Evolutionary conservation across 37 sponge, comb jelly and placozoan species (phyloP).

Genomic region (Spongilla lacustris): DNA sequence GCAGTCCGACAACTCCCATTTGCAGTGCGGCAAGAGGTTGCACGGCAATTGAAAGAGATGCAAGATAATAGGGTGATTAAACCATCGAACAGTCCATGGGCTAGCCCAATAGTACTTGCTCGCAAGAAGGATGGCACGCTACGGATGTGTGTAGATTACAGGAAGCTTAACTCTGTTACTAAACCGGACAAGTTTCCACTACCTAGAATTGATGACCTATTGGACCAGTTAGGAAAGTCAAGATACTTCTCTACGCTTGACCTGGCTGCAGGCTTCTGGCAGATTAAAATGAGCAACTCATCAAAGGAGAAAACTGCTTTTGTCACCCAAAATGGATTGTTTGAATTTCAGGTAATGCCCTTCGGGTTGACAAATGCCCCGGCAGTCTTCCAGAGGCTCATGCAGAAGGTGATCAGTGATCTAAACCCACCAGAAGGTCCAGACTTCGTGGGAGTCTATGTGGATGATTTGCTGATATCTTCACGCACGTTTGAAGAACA

Average conservation of each 20-base stretch:
- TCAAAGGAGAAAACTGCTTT: constrained; percentile 70
- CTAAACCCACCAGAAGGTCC: constrained; percentile 46
- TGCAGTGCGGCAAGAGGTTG: constrained; percentile 55
- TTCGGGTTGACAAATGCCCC: constrained; percentile 66
- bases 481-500: constrained; percentile 45
- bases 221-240: constrained; percentile 64
- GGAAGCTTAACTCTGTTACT: constrained; percentile 58
- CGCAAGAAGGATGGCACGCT: constrained; percentile 58
- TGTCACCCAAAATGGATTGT: constrained; percentile 52
- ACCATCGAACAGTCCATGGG: constrained; percentile 58
- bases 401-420: constrained; percentile 42
- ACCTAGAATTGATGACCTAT: constrained; percentile 62
- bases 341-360: constrained; percentile 70
- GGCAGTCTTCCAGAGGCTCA: constrained; percentile 63
- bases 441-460: constrained; percentile 35
- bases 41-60: constrained; percentile 53
- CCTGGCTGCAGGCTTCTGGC: constrained; percentile 74
- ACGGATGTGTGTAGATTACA: constrained; percentile 61
- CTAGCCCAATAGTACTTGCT: constrained; percentile 71
- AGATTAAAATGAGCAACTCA: constrained; percentile 30
- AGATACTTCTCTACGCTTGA: constrained; percentile 52
- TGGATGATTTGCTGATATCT: constrained; percentile 54
- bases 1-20: constrained; percentile 45
- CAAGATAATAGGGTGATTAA: constrained; percentile 51
- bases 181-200: constrained; percentile 56